Evolutionary conservation across 2,113 vertebrate genomes (phyloP), one percentile per base, ranked within the genome.

Genomic region (Myotis lucifugus): DNA sequence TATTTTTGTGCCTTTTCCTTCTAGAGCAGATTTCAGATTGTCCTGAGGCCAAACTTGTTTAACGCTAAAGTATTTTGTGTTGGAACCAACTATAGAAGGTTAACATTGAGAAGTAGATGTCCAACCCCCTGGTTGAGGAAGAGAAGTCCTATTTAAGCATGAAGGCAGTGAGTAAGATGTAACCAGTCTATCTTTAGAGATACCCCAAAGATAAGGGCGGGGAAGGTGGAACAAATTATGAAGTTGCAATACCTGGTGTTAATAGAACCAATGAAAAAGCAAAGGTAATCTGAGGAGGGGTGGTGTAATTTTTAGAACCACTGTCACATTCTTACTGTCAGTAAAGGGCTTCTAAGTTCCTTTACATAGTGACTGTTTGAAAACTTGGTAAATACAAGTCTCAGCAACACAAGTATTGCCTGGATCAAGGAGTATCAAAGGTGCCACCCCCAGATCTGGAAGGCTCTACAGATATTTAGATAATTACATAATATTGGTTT

Each of bases 1-100:
- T 67, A 34, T 76, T 82, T 82, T 78, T 82, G 54, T 85, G 72
- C 48, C 64, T 78, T 72, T 96, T 92, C 74, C 46, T 88, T 95
- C 61, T 46, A 85, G 21, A 74, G 86, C 40, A 93, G 73, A 86
- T 50, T 73, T 90, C 72, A 93, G 77, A 78, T 42, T 94, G 94
- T 48, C 34, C 69, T 70, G 67, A 42, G 81, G 79, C 87, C 85
- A 95, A 54, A 67, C 82, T 88, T 76, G 87, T 88, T 90, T 46
- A 85, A 64, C 25, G 83, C 50, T 83, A 8, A 95, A 96, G 42
- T 76, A 46, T 73, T 90, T 82, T 50, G 0, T 82, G 54, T 90
- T 86, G 25, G 91, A 73, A 56, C 91, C 87, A 78, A 95, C 9
- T 77, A 42, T 9, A 76, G 67, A 92, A 84, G 48, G 40, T 37